Conservation (phyloP, 2,888 invertebrate genomes). For the Temnothorax rugatulus region DNA sequence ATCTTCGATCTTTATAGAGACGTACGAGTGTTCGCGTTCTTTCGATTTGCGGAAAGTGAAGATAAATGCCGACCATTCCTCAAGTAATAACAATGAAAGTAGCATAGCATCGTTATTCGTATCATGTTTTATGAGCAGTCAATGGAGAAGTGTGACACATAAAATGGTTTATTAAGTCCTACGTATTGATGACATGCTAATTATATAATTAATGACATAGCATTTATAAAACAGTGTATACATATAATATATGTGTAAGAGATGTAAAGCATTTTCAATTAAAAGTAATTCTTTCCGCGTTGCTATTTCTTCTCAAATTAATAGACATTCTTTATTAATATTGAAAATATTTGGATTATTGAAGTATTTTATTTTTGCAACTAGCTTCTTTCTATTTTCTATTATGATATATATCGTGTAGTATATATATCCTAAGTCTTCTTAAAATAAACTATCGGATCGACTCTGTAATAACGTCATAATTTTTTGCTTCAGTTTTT, state of each 20-base stretch:
- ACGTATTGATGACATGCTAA: not conserved
- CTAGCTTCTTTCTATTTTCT: not conserved
- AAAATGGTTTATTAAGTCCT: conserved; percentile 1
- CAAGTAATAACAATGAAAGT: conserved; percentile 19
- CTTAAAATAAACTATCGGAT: conserved; percentile 30
- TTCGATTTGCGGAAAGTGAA: not conserved
- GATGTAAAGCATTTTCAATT: not conserved
- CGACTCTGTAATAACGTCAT: conserved; percentile 28
- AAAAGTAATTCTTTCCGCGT: not conserved
- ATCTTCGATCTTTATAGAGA: conserved; percentile 44
- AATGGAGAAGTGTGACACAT: not conserved
- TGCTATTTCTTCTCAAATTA: not conserved
- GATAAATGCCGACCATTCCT: conserved; percentile 14
- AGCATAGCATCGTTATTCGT: not conserved
- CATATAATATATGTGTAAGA: not conserved
- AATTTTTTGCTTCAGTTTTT: conserved; percentile 38
- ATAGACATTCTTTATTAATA: not conserved
- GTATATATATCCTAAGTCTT: conserved; percentile 23
- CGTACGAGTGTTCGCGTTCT: conserved; percentile 3
- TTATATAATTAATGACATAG: not conserved
- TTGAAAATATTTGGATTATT: not conserved
- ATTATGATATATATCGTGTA: not conserved
- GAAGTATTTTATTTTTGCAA: not conserved
- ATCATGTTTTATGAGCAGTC: not conserved
- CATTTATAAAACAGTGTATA: not conserved